These are phyloP conservation scores for Dryobates pubescens DNA, from an alignment of 2,797 vertebrate genomes.

Conservation along the genomic window DNA sequence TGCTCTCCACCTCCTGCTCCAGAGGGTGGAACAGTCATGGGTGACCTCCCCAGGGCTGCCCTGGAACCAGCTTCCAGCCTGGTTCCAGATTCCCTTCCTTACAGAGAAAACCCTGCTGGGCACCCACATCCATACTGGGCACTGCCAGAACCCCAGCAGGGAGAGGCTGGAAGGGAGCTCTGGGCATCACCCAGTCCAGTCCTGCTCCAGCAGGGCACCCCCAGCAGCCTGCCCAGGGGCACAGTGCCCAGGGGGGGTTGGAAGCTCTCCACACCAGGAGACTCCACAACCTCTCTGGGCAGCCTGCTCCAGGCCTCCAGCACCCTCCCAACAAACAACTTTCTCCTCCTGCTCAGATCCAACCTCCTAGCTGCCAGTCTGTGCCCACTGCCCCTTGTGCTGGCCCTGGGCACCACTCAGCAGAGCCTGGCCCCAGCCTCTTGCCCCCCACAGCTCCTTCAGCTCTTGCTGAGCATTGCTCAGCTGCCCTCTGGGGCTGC, in stretches of 20 bases:
- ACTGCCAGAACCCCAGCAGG: background rate
- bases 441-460: too few relatives aligned
- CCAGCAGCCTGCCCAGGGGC: background rate
- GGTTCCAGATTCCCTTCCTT: background rate
- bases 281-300: background rate
- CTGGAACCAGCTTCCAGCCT: background rate
- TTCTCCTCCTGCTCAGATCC: background rate
- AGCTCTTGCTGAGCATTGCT: too few relatives aligned
- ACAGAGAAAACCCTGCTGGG: background rate
- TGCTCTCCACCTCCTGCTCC: background rate
- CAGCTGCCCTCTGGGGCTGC: too few relatives aligned
- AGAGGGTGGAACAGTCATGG: background rate
- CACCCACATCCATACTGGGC: rapidly evolving
- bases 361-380: background rate
- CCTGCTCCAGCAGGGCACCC: background rate
- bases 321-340: background rate
- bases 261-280: background rate
- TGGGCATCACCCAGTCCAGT: background rate
- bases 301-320: background rate
- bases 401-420: too few relatives aligned
- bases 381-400: background rate
- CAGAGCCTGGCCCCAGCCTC: too few relatives aligned
- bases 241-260: background rate
- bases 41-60: background rate
- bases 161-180: background rate